phyloP scores from a whole-genome alignment of 1,140 invertebrate genomes.

The Caligus rogercresseyi region DNA sequence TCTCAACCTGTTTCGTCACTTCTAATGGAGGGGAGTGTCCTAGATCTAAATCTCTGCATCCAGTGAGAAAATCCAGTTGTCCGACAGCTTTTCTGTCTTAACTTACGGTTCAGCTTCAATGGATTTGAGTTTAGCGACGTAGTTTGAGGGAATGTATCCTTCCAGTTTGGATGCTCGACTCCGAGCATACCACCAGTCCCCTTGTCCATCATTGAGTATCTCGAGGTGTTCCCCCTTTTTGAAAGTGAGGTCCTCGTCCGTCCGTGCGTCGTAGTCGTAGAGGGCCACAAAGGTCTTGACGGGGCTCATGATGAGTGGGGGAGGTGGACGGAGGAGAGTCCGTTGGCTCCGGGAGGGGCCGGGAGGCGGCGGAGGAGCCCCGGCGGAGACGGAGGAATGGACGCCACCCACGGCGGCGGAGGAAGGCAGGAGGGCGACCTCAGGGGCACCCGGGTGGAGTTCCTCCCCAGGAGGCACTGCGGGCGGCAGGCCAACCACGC shows the following conservation, averaged over 20 bases:
- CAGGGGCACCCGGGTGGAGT: background rate
- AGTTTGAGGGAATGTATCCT: slow-evolving; percentile 97
- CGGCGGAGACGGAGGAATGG: slow-evolving; percentile 1
- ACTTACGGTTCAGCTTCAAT: slow-evolving; percentile 98
- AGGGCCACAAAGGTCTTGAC: slow-evolving; percentile 75
- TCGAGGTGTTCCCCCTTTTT: slow-evolving; percentile 94
- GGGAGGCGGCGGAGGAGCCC: slow-evolving; percentile 1
- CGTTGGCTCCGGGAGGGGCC: too few relatives aligned
- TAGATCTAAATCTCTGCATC: too few relatives aligned
- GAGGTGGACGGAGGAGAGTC: too few relatives aligned
- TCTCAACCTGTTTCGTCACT: too few relatives aligned
- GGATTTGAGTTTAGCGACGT: slow-evolving; percentile 92
- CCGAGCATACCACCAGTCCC: slow-evolving; percentile 95
- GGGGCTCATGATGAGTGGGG: background rate
- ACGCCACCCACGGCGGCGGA: background rate
- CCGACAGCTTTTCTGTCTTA: too few relatives aligned
- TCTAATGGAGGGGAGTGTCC: too few relatives aligned
- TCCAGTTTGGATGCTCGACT: slow-evolving; percentile 81
- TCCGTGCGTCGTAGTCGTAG: slow-evolving; percentile 96
- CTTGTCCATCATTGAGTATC: slow-evolving; percentile 90
- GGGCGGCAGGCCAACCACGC: background rate
- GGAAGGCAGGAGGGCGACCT: background rate
- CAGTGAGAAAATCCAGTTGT: too few relatives aligned
- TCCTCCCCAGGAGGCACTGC: background rate
- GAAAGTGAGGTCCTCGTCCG: slow-evolving; percentile 95